Percentiles rank a stretch among this genome's conserved stretches.
phyloP scores from a whole-genome alignment of 2,797 vertebrate genomes.

The Poeciliopsis infans region DNA sequence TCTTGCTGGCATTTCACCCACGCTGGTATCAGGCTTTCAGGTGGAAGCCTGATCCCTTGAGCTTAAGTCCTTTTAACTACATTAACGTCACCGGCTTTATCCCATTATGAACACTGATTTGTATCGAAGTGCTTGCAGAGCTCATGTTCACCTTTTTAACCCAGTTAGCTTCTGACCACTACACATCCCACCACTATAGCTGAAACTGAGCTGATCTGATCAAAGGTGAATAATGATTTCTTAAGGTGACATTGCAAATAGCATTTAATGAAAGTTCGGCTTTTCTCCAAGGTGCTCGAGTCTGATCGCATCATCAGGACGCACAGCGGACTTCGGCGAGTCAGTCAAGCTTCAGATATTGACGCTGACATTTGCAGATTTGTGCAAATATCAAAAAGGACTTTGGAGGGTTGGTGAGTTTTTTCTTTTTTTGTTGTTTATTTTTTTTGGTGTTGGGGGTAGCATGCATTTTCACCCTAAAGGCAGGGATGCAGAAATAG shows the following conservation, averaged over 20 bases:
- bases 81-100: neutral
- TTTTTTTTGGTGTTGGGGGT: constrained; percentile 66
- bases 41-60: neutral
- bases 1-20: neutral
- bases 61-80: neutral
- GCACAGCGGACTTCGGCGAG: constrained; percentile 28
- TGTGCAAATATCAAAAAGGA: constrained; percentile 67
- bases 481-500: constrained; percentile 78
- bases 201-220: constrained; percentile 8
- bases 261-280: constrained; percentile 7
- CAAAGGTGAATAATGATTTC: constrained; percentile 27
- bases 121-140: constrained; percentile 6
- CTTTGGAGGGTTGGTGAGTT: constrained; percentile 36
- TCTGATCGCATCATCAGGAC: constrained; percentile 29
- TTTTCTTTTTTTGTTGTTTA: neutral
- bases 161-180: constrained; percentile 2
- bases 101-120: constrained; percentile 3
- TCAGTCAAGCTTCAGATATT: constrained; percentile 58
- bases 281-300: constrained; percentile 16
- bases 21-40: neutral
- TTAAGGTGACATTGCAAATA: constrained; percentile 22
- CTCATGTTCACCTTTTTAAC: constrained; percentile 17
- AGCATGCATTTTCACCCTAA: constrained; percentile 68
- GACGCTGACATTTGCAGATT: constrained; percentile 65
- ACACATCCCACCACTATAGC: constrained; percentile 1